Conservation (phyloP, 2,113 vertebrate species). For the Catharus bicknelli region DNA sequence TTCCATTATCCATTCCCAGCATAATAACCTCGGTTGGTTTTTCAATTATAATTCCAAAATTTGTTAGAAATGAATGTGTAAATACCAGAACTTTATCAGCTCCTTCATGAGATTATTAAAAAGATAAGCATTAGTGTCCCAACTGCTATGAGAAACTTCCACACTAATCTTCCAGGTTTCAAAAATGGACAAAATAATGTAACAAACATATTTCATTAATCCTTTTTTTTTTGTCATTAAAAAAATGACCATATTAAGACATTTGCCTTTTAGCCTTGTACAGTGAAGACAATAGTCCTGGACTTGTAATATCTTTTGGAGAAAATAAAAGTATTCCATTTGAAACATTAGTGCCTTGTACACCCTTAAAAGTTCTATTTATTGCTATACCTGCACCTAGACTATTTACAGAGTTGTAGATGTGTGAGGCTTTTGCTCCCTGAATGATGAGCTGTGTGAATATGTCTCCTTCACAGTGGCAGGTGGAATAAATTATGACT, state of each 20-base stretch:
- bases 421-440: neutral
- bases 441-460: neutral
- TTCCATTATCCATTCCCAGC: neutral
- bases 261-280: neutral
- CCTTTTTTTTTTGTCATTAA: neutral
- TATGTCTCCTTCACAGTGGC: neutral
- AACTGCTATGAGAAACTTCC: slow-evolving; percentile 11
- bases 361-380: neutral
- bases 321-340: neutral
- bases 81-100: neutral
- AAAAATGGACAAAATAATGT: neutral
- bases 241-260: neutral
- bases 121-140: neutral
- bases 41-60: neutral
- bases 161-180: neutral
- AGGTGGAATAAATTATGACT: neutral
- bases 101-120: slow-evolving; percentile 1
- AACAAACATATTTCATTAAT: neutral
- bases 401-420: neutral
- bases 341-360: neutral
- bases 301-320: neutral
- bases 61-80: slow-evolving; percentile 41
- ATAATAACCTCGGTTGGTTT: slow-evolving; percentile 3
- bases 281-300: neutral
- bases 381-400: neutral